Evolutionary conservation across 2,888 invertebrate species (phyloP), one percentile per base, ranked within the genome.

Genomic region (Microplitis manilae): DNA sequence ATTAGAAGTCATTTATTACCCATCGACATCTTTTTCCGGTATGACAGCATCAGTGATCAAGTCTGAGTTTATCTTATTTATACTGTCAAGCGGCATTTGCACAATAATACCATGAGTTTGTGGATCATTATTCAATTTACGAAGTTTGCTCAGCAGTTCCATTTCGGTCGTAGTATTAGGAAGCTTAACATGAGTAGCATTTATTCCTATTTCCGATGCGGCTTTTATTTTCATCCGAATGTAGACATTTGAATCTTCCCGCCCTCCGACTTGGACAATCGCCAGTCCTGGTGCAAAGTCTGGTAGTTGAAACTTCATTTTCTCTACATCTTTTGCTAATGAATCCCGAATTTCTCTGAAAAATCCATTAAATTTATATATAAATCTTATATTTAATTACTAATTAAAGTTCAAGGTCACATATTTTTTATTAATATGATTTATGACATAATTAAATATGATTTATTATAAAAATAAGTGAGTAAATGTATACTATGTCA

Each of bases 171-270:
- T 95, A 39, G 94, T 93, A 59, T 93, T 92, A 0, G 97, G 95
- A 81, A 98, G 91, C 82, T 95, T 93, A 2, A 98, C 90, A 88
- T 97, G 97, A 65, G 93, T 92, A 0, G 96, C 96, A 30, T 91
- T 89, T 73, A 98, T 96, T 76, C 99, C 99, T 83, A 99, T 96
- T 84, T 97, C 96, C 73, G 91, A 93, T 0, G 98, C 98, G 0
- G 97, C 96, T 90, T 95, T 96, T 76, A 98, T 93, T 91, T 99
- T 99, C 95, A 96, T 97, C 59, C 97, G 92, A 87, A 99, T 99
- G 91, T 99, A 99, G 5, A 99, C 98, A 91, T 98, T 98, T 67
- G 99, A 99, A 91, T 99, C 99, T 90, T 97, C 97, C 0, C 98
- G 93, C 1, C 95, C 95, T 9, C 99, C 99, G 79, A 99, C 99